Percentiles rank a stretch among this genome's conserved stretches.
Conservation (phyloP, 2,888 invertebrate genomes). For the Patella depressa region DNA sequence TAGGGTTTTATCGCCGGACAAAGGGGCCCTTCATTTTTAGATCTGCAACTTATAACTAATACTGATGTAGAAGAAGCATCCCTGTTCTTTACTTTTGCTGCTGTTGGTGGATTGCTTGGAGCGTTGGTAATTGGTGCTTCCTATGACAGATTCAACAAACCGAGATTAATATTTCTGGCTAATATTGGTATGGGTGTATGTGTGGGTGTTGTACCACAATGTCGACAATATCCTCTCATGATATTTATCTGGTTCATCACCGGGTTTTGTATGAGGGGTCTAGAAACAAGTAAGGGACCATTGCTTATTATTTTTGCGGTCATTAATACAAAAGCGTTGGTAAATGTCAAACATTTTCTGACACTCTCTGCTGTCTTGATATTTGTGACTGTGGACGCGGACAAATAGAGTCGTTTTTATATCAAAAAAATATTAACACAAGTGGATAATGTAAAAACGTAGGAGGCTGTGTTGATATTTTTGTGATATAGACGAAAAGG, state of each 20-base stretch:
- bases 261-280: constrained; percentile 63
- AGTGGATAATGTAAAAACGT: too few relatives aligned
- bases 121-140: constrained; percentile 57
- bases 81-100: constrained; percentile 62
- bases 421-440: too few relatives aligned
- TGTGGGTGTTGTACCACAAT: constrained; percentile 63
- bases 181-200: constrained; percentile 61
- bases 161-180: constrained; percentile 61
- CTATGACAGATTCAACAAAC: constrained; percentile 48
- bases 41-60: constrained; percentile 54
- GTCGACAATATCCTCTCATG: constrained; percentile 47
- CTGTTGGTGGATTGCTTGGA: constrained; percentile 65
- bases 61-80: constrained; percentile 51
- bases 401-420: too few relatives aligned
- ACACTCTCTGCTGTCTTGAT: too few relatives aligned
- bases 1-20: constrained; percentile 67
- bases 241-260: constrained; percentile 48
- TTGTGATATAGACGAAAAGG: too few relatives aligned
- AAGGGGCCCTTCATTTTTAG: constrained; percentile 64
- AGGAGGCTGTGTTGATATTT: too few relatives aligned
- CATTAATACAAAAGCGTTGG: too few relatives aligned
- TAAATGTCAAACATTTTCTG: too few relatives aligned
- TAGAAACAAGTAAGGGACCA: constrained; percentile 27
- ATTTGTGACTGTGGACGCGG: too few relatives aligned
- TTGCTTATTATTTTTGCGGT: background rate